Conservation (phyloP, 1,140 invertebrate genomes). For the Megalopta genalis region DNA sequence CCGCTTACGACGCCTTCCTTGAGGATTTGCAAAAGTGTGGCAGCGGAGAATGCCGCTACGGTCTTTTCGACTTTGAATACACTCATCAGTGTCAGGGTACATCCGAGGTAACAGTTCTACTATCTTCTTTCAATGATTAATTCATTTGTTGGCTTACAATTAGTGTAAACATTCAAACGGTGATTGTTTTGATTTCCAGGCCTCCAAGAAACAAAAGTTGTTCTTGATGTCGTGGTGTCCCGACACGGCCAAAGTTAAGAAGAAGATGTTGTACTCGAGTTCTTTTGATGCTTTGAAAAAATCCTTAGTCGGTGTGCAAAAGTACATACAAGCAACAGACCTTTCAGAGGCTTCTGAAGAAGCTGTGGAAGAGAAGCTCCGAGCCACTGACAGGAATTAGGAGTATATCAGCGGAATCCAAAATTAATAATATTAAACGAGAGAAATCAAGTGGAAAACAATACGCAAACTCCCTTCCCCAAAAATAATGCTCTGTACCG, state of each 20-base stretch:
- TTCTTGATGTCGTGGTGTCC: slow-evolving; percentile 99
- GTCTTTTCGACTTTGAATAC: slow-evolving; percentile 97
- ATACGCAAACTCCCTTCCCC: slow-evolving; percentile 74
- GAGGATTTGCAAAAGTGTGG: slow-evolving; percentile 94
- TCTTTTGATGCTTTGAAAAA: slow-evolving; percentile 98
- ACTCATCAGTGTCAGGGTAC: slow-evolving; percentile 97
- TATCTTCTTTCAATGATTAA: background rate
- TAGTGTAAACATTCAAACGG: background rate
- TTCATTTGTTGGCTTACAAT: background rate
- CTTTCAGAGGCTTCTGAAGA: slow-evolving; percentile 94
- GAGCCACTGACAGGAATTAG: slow-evolving; percentile 95
- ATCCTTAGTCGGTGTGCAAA: slow-evolving; percentile 96
- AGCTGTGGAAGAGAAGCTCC: slow-evolving; percentile 94
- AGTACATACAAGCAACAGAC: slow-evolving; percentile 97
- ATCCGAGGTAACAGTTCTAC: slow-evolving; percentile 84
- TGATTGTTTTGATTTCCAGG: slow-evolving; percentile 74
- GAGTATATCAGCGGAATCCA: slow-evolving; percentile 66
- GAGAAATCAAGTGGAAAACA: slow-evolving; percentile 73
- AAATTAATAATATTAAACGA: slow-evolving; percentile 63
- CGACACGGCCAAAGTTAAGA: slow-evolving; percentile 97
- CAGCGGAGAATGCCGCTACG: slow-evolving; percentile 95
- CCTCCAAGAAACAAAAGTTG: slow-evolving; percentile 96
- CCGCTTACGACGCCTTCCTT: slow-evolving; percentile 93
- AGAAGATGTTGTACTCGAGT: slow-evolving; percentile 99
- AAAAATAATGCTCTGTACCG: slow-evolving; percentile 74